Evolutionary conservation across 2,888 invertebrate species (phyloP), one percentile per base, ranked within the genome.

Genomic region (Coleophora flavipennella): DNA sequence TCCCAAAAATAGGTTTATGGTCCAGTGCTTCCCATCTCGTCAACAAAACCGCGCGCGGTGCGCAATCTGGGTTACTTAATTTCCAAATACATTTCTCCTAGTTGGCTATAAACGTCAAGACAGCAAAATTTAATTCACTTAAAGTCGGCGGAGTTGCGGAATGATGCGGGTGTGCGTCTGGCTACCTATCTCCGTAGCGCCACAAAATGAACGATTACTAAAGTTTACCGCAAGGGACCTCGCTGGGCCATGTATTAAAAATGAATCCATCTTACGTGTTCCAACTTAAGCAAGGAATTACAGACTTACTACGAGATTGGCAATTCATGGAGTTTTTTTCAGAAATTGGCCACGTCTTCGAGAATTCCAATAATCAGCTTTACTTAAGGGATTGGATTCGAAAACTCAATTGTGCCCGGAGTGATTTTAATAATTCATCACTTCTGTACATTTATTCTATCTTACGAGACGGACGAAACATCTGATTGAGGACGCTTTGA

Each of bases 401-500:
- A 72, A 66, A 78, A 76, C 68, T 72, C 74, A 62, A 78, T 79
- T 76, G 75, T 77, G 75, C 71, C 73, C 61, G 57, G 66, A 78
- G 77, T 71, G 75, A 76, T 76, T 81, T 81, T 79, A 83, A 83
- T 83, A 81, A 80, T 81, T 80, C 78, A 81, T 78, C 69, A 68
- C 59, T 63, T 59, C 57, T 59, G 57, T 63, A 62, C 62, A 60
- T 62, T 61, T 65, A 64, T 63, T 65, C 50, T 48, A 55, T 51
- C 58, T 65, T 53, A 61, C 49, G 53, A 65, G 53, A 65, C 54
- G 57, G 53, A 65, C 53, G 57, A 62, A 62, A 59, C 53, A 61
- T 59, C 55, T 55, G 56, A 64, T 63, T 61, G 59, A 63, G 61
- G 43, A 51, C 47, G 51, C 53, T 55, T 38, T 41, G 11, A 28